phyloP scores from a whole-genome alignment of 2,113 vertebrate genomes.

The Apodemus speciosus region DNA sequence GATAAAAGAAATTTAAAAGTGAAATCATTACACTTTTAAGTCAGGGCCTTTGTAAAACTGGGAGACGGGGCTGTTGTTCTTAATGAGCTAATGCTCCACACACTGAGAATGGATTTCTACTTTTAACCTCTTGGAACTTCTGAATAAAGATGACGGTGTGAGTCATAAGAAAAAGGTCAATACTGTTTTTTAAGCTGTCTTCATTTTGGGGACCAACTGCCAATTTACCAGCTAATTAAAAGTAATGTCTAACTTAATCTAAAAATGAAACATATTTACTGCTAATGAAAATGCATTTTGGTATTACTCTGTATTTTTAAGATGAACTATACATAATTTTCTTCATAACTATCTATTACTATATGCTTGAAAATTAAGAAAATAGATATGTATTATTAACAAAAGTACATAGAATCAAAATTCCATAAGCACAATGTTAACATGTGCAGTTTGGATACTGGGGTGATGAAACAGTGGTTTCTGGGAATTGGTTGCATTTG shows the following conservation, averaged over 20 bases:
- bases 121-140: conserved; percentile 84
- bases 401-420: conserved; percentile 7
- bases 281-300: background rate
- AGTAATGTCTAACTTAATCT: conserved; percentile 37
- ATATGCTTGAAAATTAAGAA: conserved; percentile 28
- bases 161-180: conserved; percentile 58
- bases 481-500: background rate
- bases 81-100: conserved; percentile 85
- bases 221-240: conserved; percentile 44
- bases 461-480: rapidly evolving
- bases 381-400: background rate
- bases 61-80: conserved; percentile 80
- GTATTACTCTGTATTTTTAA: conserved; percentile 25
- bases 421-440: background rate
- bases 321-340: background rate
- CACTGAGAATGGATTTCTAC: conserved; percentile 77
- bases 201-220: background rate
- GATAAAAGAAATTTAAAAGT: conserved; percentile 89
- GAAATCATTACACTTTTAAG: conserved; percentile 86
- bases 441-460: background rate
- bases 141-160: conserved; percentile 77
- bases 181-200: conserved; percentile 49
- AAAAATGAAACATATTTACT: conserved; percentile 50
- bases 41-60: conserved; percentile 79
- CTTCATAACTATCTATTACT: background rate